Base-by-base conservation (phyloP, 2,113 vertebrate species). In the Salvelinus sp. region DNA sequence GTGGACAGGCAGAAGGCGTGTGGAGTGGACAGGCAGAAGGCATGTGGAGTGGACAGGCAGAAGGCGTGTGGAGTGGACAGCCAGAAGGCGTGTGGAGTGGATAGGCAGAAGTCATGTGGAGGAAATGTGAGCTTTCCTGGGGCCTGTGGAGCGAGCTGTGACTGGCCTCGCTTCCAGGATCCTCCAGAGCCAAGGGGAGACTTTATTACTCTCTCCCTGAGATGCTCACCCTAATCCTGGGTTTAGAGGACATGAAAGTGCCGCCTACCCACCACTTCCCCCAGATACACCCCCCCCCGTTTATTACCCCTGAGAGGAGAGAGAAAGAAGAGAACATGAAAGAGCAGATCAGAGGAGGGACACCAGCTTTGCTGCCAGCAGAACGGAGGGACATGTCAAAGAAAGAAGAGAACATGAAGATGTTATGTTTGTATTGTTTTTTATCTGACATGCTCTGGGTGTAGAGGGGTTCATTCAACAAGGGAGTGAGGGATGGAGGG, bases 241-340 rank as follows among this genome's bases (percentile, higher is more conserved):
- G 83, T 82, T 77, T 70, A 88, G 86, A 57, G 80, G 82, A 91
- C 88, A 87, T 92, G 85, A 90, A 92, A 91, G 88, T 84, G 79
- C 69, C 72, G 64, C 82, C 80, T 84, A 71, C 77, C 76, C 76
- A 70, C 77, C 72, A 82, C 87, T 90, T 84, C 82, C 80, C 84
- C 47, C 62, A 74, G 75, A 78, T 89, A 82, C 78, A 85, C 76
- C 80, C 3, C 78, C 82, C 78, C 77, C 83, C 3, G 38, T 60
- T 86, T 89, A 90, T 89, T 88, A 89, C 83, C 83, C 79, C 76
- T 73, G 83, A 85, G 85, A 79, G 77, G 85, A 76, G 81, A 81
- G 84, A 85, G 80, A 81, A 83, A 82, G 83, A 74, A 85, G 74
- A 76, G 50, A 70, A 87, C 84, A 90, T 89, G 76, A 92, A 91